Conservation (phyloP, 1,140 invertebrate species). For the Himalopsyche phryganea region DNA sequence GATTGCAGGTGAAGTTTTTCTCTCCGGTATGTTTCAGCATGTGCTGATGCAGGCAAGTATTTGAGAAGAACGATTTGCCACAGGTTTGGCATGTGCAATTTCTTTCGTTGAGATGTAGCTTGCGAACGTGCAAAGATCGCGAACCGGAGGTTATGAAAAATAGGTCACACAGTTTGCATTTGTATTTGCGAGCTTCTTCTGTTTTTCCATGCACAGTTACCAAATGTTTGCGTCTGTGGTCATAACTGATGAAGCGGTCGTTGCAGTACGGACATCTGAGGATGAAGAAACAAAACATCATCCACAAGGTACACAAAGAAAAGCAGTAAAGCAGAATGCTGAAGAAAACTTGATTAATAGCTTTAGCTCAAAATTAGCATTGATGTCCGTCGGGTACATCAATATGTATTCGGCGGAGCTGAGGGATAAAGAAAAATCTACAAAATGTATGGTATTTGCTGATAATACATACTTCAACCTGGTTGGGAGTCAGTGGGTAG, state of each 20-base stretch:
- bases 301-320: too few relatives aligned
- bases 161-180: slow-evolving; percentile 19
- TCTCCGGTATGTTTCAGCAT: slow-evolving; percentile 68
- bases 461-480: too few relatives aligned
- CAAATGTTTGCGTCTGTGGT: slow-evolving; percentile 16
- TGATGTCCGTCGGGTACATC: too few relatives aligned
- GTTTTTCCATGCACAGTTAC: slow-evolving; percentile 10
- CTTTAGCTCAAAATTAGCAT: too few relatives aligned
- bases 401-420: too few relatives aligned
- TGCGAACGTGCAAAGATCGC: slow-evolving; percentile 21
- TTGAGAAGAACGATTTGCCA: neutral
- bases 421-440: too few relatives aligned
- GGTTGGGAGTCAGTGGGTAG: too few relatives aligned
- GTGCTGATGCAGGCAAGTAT: slow-evolving; percentile 33
- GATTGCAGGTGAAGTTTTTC: slow-evolving; percentile 53
- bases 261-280: slow-evolving; percentile 20
- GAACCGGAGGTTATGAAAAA: slow-evolving; percentile 10
- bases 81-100: neutral
- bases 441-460: slow-evolving; percentile 53
- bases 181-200: slow-evolving; percentile 12
- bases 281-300: neutral
- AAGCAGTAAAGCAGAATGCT: too few relatives aligned
- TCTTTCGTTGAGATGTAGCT: slow-evolving; percentile 9
- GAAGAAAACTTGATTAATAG: too few relatives aligned
- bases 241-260: slow-evolving; percentile 19